Conservation (phyloP, 2,888 invertebrate species). For the Boloria selene region DNA sequence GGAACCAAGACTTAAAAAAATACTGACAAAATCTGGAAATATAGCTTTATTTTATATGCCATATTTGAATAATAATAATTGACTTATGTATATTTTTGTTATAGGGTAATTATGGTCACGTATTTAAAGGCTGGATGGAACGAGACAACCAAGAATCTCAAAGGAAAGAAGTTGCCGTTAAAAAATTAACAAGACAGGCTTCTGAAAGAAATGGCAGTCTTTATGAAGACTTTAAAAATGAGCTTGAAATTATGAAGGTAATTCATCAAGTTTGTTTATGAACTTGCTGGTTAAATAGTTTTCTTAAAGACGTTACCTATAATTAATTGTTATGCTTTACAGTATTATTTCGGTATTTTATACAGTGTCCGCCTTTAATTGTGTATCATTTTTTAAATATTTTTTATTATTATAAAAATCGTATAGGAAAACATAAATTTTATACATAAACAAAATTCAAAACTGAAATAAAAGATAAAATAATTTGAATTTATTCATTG, state of each 20-base stretch:
- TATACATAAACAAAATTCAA: neutral
- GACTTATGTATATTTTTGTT: constrained; percentile 33
- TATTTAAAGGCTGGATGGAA: constrained; percentile 89
- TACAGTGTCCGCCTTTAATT: no score
- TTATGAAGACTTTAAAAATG: constrained; percentile 89
- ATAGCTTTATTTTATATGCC: no score
- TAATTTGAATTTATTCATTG: neutral
- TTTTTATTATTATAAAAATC: neutral
- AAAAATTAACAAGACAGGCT: constrained; percentile 67
- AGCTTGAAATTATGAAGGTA: constrained; percentile 94
- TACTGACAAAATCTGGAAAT: no score
- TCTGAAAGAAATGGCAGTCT: constrained; percentile 69
- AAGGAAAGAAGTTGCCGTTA: constrained; percentile 69
- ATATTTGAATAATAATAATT: no score
- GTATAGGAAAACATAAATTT: no score
- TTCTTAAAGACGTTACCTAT: no score
- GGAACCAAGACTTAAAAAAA: no score
- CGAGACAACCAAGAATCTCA: constrained; percentile 74
- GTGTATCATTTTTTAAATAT: neutral
- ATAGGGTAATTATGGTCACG: constrained; percentile 93
- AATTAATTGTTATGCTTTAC: no score
- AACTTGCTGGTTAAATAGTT: no score
- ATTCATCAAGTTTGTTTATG: neutral
- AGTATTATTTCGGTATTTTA: no score
- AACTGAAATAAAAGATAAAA: no score